A percentile compares a stretch with the other conserved stretches of the same genome.
phyloP scores from a whole-genome alignment of 2,113 vertebrate species.

The Vireo altiloquus region DNA sequence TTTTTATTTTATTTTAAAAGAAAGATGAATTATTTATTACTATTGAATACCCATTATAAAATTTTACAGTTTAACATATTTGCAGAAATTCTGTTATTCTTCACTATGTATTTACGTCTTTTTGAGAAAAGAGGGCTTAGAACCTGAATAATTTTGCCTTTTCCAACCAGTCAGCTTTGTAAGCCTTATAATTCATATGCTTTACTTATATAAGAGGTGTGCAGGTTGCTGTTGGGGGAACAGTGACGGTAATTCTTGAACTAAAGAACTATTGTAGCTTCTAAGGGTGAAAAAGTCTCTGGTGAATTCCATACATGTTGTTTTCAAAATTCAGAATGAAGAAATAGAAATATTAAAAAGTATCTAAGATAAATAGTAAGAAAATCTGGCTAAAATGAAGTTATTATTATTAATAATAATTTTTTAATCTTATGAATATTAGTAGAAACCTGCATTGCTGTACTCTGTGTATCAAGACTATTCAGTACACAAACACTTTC shows the following conservation, averaged over 20 bases:
- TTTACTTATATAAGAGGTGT: neutral
- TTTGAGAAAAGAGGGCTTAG: neutral
- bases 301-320: neutral
- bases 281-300: neutral
- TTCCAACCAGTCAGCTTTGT: neutral
- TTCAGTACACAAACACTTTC: neutral
- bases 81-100: neutral
- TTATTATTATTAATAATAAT: neutral
- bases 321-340: neutral
- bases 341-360: neutral
- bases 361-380: neutral
- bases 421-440: neutral
- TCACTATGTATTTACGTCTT: neutral
- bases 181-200: neutral
- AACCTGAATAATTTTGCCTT: neutral
- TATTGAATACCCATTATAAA: neutral
- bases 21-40: neutral
- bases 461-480: neutral
- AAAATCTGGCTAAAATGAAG: neutral
- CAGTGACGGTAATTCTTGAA: neutral
- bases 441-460: neutral
- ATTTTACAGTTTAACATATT: neutral
- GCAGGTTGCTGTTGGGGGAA: neutral
- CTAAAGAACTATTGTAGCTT: neutral
- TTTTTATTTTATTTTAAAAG: neutral